Evolutionary conservation across 2,888 invertebrate genomes (phyloP).

Genomic region (Dendrolimus pini): DNA sequence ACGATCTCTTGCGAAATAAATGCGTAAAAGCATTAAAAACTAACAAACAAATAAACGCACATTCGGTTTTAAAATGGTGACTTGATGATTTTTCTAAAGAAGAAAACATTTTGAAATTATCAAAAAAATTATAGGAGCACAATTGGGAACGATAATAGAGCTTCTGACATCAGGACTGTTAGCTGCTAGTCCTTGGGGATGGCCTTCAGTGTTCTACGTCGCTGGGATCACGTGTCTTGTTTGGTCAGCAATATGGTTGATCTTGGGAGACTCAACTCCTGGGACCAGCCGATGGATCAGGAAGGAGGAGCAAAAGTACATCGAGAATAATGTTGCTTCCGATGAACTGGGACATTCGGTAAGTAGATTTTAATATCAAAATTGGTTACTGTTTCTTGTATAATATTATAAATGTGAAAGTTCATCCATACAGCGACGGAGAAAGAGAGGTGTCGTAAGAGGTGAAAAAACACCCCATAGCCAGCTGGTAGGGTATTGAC

Average conservation of each 20-base stretch:
- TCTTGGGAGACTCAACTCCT: constrained; percentile 82
- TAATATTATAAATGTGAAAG: not conserved
- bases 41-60: too few species aligned
- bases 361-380: constrained; percentile 5
- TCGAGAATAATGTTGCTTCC: constrained; percentile 73
- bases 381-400: not conserved
- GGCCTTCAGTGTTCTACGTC: constrained; percentile 88
- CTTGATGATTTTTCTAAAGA: too few species aligned
- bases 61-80: too few species aligned
- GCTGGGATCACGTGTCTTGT: constrained; percentile 80
- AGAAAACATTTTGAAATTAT: too few species aligned
- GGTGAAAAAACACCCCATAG: too few species aligned
- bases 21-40: too few species aligned
- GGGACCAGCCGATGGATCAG: constrained; percentile 77
- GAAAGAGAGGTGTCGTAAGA: too few species aligned
- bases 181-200: constrained; percentile 81
- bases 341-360: constrained; percentile 44
- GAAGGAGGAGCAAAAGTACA: constrained; percentile 81
- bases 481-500: too few species aligned
- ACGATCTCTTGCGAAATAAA: too few species aligned
- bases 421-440: too few species aligned
- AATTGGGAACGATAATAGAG: constrained; percentile 88
- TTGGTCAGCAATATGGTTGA: constrained; percentile 78
- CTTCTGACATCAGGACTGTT: constrained; percentile 84
- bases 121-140: constrained; percentile 74